Conservation (phyloP, 2,113 vertebrate genomes). For the Corythornis madagascariensis region DNA sequence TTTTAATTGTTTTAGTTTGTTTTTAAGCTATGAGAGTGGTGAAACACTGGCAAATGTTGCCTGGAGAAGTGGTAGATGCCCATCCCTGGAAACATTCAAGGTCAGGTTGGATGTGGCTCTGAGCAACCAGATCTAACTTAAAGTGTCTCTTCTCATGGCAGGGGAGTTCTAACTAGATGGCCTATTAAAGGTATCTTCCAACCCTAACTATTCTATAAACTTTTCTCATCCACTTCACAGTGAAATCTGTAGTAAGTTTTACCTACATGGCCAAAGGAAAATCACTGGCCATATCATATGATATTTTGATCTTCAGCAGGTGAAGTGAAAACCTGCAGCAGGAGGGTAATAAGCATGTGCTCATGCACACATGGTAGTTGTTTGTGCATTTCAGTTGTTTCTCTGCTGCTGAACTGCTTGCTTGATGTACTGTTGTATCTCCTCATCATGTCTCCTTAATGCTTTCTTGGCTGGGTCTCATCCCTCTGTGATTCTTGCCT, state of each 20-base stretch:
- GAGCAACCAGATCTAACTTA: background rate
- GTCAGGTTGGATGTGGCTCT: background rate
- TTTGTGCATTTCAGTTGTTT: background rate
- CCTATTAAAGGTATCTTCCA: background rate
- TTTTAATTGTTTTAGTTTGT: too few relatives aligned
- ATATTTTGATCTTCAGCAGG: background rate
- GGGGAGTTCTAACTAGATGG: background rate
- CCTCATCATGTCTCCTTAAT: background rate
- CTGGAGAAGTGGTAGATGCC: background rate
- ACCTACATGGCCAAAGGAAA: fast-evolving
- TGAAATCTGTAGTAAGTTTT: background rate
- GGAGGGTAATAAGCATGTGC: background rate
- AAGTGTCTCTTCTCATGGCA: background rate
- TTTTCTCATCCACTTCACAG: background rate
- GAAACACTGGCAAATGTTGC: background rate
- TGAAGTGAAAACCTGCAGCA: background rate
- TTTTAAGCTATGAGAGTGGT: background rate
- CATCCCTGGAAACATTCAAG: background rate
- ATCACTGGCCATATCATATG: fast-evolving
- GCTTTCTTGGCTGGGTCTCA: background rate
- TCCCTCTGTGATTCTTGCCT: background rate
- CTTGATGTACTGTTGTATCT: background rate
- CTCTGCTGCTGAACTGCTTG: background rate
- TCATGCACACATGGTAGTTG: fast-evolving
- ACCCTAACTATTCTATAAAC: background rate